These are phyloP conservation scores for Fratercula arctica DNA, from an alignment of 2,797 vertebrate species.

Conservation along the genomic window DNA sequence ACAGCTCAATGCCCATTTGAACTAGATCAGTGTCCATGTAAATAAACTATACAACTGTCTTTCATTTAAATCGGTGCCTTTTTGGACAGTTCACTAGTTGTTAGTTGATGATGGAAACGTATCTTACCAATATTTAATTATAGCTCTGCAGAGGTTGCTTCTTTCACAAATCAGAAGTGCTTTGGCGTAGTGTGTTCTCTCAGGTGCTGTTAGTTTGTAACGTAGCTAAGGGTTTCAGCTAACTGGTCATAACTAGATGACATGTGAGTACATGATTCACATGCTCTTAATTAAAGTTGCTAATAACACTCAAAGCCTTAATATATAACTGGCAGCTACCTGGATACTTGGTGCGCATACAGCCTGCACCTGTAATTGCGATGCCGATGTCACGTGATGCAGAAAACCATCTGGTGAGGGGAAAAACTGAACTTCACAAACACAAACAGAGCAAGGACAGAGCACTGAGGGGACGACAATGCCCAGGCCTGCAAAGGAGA, in stretches of 20 bases:
- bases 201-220: background rate
- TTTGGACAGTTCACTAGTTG: background rate
- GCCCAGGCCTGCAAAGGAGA: background rate
- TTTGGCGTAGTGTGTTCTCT: background rate
- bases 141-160: background rate
- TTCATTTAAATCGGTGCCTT: background rate
- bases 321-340: conserved; percentile 13
- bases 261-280: background rate
- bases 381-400: background rate
- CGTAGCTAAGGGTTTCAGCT: background rate
- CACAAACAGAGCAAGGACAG: background rate
- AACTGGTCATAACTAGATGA: conserved; percentile 10
- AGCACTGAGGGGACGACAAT: background rate
- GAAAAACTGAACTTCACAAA: background rate
- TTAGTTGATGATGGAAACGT: background rate
- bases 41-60: background rate
- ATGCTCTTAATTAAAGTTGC: conserved; percentile 36
- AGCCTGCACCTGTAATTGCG: conserved; percentile 20
- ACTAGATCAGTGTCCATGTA: background rate
- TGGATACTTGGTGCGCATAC: background rate
- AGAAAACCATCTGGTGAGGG: conserved; percentile 28
- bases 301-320: conserved; percentile 21
- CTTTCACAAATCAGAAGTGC: background rate
- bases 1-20: background rate
- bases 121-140: background rate